These are phyloP conservation scores for Clistopyga incitator DNA, from an alignment of 2,888 invertebrate species.

Conservation along the genomic window DNA sequence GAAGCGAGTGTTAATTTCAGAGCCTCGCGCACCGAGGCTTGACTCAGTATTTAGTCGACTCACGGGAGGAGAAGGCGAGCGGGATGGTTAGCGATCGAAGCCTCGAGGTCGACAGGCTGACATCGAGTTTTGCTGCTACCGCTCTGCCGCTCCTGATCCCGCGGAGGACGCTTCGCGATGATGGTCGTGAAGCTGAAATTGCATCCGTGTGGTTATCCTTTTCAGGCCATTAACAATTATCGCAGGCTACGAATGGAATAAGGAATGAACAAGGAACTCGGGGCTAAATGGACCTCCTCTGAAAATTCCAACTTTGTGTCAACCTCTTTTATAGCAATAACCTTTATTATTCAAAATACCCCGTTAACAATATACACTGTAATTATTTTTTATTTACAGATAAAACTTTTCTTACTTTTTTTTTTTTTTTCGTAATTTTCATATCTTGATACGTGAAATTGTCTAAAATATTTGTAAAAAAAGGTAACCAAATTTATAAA, in stretches of 20 bases:
- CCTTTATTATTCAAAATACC: too few relatives aligned
- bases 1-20: constrained; percentile 53
- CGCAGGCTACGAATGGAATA: constrained; percentile 31
- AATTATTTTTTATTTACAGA: too few relatives aligned
- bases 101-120: constrained; percentile 61
- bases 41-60: constrained; percentile 37
- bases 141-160: constrained; percentile 33
- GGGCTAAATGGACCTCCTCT: too few relatives aligned
- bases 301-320: too few relatives aligned
- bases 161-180: constrained; percentile 37
- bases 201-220: constrained; percentile 16
- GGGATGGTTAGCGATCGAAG: constrained; percentile 61
- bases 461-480: too few relatives aligned
- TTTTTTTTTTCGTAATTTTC: too few relatives aligned
- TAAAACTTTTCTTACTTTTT: too few relatives aligned
- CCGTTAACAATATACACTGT: too few relatives aligned
- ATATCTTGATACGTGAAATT: too few relatives aligned
- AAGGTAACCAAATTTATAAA: too few relatives aligned
- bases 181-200: constrained; percentile 14
- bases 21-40: constrained; percentile 5
- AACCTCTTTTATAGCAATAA: too few relatives aligned
- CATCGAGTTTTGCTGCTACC: constrained; percentile 49
- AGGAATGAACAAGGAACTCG: neutral
- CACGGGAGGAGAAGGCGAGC: constrained; percentile 51
- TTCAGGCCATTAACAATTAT: constrained; percentile 53